A percentile compares a stretch with the other conserved stretches of the same genome.
These are phyloP conservation scores for Agelaius phoeniceus DNA, from an alignment of 2,113 vertebrate species.

Conservation along the genomic window DNA sequence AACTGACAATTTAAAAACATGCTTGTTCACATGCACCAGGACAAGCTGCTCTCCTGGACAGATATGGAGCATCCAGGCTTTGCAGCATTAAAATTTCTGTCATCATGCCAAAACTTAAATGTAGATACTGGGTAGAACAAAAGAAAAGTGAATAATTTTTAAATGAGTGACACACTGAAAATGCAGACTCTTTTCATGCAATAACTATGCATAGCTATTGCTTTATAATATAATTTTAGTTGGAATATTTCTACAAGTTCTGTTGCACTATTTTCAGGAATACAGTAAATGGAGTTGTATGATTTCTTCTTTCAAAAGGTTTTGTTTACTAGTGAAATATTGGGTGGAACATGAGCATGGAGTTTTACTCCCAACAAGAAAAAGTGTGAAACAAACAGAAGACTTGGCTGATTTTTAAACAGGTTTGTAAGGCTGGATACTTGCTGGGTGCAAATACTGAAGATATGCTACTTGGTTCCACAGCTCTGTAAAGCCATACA, in stretches of 20 bases:
- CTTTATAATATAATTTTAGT: background rate
- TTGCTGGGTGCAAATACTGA: background rate
- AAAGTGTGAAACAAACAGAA: background rate
- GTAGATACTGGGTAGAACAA: background rate
- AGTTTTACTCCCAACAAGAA: background rate
- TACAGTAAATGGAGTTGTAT: background rate
- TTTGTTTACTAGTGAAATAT: background rate
- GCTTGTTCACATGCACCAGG: background rate
- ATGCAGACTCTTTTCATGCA: background rate
- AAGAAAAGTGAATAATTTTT: background rate
- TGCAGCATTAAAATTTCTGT: background rate
- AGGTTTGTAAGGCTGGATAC: background rate
- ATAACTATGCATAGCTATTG: background rate
- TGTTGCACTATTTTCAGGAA: background rate
- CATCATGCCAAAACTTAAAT: background rate
- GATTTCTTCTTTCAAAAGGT: background rate
- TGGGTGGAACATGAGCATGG: background rate
- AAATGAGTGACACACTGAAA: background rate
- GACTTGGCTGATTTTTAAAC: background rate
- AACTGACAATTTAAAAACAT: background rate
- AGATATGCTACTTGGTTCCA: background rate
- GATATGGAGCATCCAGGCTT: background rate
- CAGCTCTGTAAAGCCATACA: fast-evolving
- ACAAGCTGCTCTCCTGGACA: background rate
- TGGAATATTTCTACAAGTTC: background rate